Conservation (phyloP, 2,113 vertebrate species). For the Rhea pennata region DNA sequence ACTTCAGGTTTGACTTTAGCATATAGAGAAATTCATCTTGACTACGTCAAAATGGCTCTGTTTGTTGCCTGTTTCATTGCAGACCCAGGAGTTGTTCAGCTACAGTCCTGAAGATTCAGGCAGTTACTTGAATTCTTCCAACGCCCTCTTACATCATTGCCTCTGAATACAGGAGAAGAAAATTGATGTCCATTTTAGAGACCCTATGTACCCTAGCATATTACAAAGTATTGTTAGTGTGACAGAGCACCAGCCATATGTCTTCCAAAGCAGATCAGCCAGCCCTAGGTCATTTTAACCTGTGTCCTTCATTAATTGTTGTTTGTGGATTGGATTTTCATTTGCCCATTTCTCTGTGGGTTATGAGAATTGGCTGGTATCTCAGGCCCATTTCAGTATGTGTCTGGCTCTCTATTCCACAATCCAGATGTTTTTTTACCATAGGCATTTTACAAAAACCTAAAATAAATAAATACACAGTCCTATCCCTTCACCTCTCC, state of each 20-base stretch:
- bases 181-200: neutral
- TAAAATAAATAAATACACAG: neutral
- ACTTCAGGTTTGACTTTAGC: neutral
- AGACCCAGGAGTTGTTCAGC: neutral
- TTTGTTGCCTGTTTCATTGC: neutral
- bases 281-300: neutral
- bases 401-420: neutral
- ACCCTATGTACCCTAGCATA: fast-evolving
- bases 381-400: neutral
- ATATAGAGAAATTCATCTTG: neutral
- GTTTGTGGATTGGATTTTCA: slow-evolving; percentile 1
- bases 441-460: neutral
- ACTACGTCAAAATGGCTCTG: fast-evolving
- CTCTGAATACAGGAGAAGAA: neutral
- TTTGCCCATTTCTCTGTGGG: neutral
- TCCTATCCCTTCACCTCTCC: neutral
- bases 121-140: neutral
- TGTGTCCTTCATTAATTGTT: neutral
- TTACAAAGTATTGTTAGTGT: neutral
- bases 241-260: neutral
- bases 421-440: slow-evolving; percentile 28
- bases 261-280: neutral
- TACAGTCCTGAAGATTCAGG: fast-evolving
- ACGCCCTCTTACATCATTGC: fast-evolving
- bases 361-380: neutral